These are phyloP conservation scores for Phoebastria nigripes DNA, from an alignment of 2,797 vertebrate genomes.

Conservation along the genomic window DNA sequence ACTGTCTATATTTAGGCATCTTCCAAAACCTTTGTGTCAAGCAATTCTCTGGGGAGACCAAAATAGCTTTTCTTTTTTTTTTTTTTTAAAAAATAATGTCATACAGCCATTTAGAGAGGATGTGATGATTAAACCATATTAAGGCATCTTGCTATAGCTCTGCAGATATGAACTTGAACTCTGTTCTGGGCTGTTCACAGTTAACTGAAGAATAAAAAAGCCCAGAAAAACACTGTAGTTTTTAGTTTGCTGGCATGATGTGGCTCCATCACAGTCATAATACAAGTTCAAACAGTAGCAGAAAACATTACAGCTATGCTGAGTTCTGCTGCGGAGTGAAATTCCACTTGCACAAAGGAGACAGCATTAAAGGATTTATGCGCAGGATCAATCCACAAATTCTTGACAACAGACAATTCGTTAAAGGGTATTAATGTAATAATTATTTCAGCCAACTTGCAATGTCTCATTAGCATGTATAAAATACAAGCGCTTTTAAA, in stretches of 20 bases:
- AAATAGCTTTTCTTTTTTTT: neutral
- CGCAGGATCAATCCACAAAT: neutral
- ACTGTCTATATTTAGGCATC: conserved; percentile 65
- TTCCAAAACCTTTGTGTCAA: conserved; percentile 41
- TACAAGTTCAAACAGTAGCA: conserved; percentile 9
- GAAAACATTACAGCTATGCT: neutral
- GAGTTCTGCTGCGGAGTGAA: neutral
- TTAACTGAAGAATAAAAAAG: neutral
- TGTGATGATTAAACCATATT: conserved; percentile 55
- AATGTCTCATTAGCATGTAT: neutral
- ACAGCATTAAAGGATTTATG: neutral
- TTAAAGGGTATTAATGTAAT: neutral
- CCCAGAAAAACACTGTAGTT: neutral
- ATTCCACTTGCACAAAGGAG: conserved; percentile 13
- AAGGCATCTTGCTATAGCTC: conserved; percentile 39
- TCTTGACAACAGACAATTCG: neutral
- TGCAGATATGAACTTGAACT: neutral
- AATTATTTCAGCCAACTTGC: neutral
- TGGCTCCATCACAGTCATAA: neutral
- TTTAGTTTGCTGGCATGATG: neutral
- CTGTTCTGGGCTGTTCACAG: neutral
- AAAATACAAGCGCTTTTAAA: neutral
- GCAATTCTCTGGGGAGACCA: neutral
- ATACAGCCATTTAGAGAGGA: neutral
- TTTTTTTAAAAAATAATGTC: neutral